These are phyloP conservation scores for Cyprinodon brontotheroides DNA, from an alignment of 2,113 vertebrate species.

Conservation along the genomic window DNA sequence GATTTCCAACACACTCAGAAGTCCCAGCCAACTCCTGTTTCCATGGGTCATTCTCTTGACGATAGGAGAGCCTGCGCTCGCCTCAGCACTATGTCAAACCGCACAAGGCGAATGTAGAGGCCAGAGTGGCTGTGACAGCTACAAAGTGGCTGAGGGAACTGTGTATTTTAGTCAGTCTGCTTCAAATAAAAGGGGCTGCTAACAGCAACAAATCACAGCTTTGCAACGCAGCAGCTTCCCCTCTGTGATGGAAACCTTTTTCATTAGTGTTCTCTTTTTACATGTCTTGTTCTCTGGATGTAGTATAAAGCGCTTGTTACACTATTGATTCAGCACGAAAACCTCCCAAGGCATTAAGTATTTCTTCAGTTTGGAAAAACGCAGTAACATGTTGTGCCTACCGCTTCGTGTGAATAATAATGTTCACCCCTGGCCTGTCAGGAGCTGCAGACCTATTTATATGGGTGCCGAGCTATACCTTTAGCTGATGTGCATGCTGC, in stretches of 20 bases:
- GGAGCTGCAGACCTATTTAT: conserved; percentile 57
- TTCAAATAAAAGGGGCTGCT: conserved; percentile 64
- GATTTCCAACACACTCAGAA: conserved; percentile 56
- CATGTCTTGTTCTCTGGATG: conserved; percentile 40
- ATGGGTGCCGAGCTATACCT: conserved; percentile 58
- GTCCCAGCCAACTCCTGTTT: conserved; percentile 48
- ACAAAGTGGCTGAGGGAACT: conserved; percentile 73
- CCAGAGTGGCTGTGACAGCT: conserved; percentile 69
- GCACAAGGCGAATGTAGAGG: conserved; percentile 35
- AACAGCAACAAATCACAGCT: conserved; percentile 70
- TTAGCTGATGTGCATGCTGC: conserved; percentile 55
- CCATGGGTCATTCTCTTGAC: conserved; percentile 59
- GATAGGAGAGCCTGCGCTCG: conserved; percentile 51
- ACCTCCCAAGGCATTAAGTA: conserved; percentile 32
- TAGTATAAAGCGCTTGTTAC: conserved; percentile 35
- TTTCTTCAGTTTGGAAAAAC: conserved; percentile 47
- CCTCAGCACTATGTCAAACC: conserved; percentile 69
- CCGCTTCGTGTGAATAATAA: conserved; percentile 45
- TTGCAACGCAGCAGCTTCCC: conserved; percentile 62
- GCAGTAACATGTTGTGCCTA: conserved; percentile 23
- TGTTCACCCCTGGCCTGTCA: conserved; percentile 60
- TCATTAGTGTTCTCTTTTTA: conserved; percentile 55
- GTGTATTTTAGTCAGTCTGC: conserved; percentile 65
- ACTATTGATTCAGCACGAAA: conserved; percentile 44
- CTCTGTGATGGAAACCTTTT: conserved; percentile 57